Evolutionary conservation across 92 coral and sea anemone species (phyloP).

Genomic region (Siderastrea radians): DNA sequence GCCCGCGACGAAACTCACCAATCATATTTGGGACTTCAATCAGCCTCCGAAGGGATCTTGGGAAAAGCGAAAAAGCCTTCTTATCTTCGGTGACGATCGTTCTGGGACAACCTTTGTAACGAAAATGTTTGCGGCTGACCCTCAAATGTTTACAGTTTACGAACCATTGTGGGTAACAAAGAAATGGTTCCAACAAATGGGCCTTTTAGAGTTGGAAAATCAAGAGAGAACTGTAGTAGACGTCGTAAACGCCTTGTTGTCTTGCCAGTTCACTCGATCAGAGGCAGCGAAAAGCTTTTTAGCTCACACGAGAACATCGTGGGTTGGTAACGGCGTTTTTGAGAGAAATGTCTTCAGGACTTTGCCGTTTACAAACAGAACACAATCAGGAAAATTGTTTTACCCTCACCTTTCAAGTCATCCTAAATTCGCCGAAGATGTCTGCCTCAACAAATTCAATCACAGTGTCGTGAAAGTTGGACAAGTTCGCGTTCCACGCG

Average conservation of each 20-base stretch:
- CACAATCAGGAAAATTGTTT: background rate
- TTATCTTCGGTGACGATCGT: constrained; percentile 60
- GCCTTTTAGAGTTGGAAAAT: background rate
- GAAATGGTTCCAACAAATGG: constrained; percentile 7
- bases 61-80: constrained; percentile 43
- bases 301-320: background rate
- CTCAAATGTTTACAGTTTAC: constrained; percentile 47
- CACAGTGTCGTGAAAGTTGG: constrained; percentile 54
- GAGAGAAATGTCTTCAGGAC: constrained; percentile 27
- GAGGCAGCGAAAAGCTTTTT: constrained; percentile 27
- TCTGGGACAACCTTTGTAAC: constrained; percentile 56
- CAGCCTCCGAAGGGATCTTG: constrained; percentile 17
- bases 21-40: background rate
- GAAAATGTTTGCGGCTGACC: constrained; percentile 47
- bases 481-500: constrained; percentile 32
- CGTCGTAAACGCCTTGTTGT: constrained; percentile 32
- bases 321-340: constrained; percentile 20
- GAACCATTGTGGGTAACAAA: constrained; percentile 59
- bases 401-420: constrained; percentile 17
- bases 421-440: constrained; percentile 44
- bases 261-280: constrained; percentile 40
- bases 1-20: background rate
- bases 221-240: constrained; percentile 7
- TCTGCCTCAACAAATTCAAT: constrained; percentile 35
- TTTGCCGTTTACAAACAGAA: background rate